Conservation (phyloP, 2,797 vertebrate genomes). For the Clamator glandarius region DNA sequence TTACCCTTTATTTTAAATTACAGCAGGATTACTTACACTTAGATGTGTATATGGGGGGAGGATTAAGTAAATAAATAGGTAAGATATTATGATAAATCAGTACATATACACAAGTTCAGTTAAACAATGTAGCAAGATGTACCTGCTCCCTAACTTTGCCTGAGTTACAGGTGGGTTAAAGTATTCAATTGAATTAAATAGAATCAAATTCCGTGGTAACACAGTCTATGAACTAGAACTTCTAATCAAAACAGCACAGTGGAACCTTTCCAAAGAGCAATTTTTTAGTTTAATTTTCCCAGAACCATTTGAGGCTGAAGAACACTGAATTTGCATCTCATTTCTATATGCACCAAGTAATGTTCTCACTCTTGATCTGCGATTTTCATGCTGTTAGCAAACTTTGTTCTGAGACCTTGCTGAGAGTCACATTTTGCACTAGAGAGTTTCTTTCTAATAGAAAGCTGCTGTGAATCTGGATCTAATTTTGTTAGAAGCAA, state of each 20-base stretch:
- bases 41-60: not conserved
- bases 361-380: not conserved
- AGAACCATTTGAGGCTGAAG: not conserved
- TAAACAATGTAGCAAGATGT: not conserved
- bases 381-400: not conserved
- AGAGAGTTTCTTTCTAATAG: not conserved
- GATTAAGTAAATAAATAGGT: not conserved
- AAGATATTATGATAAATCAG: not conserved
- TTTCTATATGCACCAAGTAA: not conserved
- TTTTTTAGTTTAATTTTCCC: not conserved
- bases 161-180: not conserved
- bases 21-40: not conserved
- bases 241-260: not conserved
- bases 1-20: not conserved
- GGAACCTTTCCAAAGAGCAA: not conserved
- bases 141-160: not conserved
- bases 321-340: constrained; percentile 21
- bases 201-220: not conserved
- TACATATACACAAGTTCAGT: not conserved
- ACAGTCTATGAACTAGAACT: not conserved
- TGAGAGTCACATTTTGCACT: not conserved
- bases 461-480: not conserved
- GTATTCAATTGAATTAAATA: not conserved
- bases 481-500: not conserved
- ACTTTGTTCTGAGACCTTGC: not conserved